These are phyloP conservation scores for Phyllotreta striolata DNA, from an alignment of 2,888 invertebrate species.

Conservation along the genomic window DNA sequence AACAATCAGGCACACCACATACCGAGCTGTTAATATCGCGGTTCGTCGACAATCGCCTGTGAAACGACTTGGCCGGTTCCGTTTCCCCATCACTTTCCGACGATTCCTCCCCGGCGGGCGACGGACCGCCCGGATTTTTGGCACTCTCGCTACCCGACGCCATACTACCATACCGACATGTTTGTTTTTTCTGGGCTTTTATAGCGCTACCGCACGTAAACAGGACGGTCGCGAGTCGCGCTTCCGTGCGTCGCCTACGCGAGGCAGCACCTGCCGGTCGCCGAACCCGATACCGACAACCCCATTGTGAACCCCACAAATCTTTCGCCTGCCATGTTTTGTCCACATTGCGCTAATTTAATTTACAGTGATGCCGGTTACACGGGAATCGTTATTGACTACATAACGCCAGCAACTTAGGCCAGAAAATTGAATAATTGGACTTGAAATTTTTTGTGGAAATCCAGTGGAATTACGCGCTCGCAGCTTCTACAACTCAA, in stretches of 20 bases:
- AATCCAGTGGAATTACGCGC: too few species aligned
- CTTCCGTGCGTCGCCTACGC: conserved; percentile 25
- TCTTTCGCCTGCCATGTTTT: not conserved
- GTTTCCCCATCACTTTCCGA: conserved; percentile 86
- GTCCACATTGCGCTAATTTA: too few species aligned
- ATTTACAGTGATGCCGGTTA: too few species aligned
- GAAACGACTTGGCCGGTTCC: conserved; percentile 78
- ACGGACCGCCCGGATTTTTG: conserved; percentile 56
- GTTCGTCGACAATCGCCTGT: conserved; percentile 83
- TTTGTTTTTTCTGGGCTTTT: conserved; percentile 42
- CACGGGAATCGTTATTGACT: too few species aligned
- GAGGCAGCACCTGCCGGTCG: conserved; percentile 27
- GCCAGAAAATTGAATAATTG: too few species aligned
- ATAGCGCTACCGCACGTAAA: conserved; percentile 30
- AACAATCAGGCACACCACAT: conserved; percentile 52
- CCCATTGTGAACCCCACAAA: too few species aligned
- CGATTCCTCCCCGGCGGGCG: conserved; percentile 65
- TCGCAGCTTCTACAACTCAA: too few species aligned
- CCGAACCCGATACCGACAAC: not conserved
- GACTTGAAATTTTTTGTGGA: too few species aligned
- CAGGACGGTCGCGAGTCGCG: conserved; percentile 26
- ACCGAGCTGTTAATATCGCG: conserved; percentile 83
- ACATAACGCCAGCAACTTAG: too few species aligned
- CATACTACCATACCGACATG: conserved; percentile 55
- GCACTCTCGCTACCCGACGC: conserved; percentile 57